Evolutionary conservation across 53 echinoderm and acorn worm genomes (phyloP), one percentile per base, ranked within the genome.

Genomic region (Paracentrotus lividus): DNA sequence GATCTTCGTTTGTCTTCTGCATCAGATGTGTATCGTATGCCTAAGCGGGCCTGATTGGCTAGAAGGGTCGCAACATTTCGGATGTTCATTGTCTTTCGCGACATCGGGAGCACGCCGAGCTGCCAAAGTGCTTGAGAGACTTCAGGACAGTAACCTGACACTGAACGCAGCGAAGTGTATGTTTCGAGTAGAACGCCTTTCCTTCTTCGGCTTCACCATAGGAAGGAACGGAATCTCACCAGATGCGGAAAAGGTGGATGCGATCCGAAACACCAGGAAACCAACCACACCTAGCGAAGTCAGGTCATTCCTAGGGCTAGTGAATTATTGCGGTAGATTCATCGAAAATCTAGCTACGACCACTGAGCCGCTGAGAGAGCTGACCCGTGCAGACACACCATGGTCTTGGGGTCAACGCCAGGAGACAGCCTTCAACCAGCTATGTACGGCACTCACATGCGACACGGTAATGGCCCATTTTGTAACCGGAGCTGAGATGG

Each of bases 111-210:
- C n/a, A 94, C 66, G 6, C 55, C 56, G 67, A 31, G 15, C 92
- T 18, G 7, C n/a, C 31, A 77, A 76, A 52, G 86, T 93, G 6
- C 26, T 95, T 16, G 68, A 93, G 86, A 77, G 94, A n/a, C 69
- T 96, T 38, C 45, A 90, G 31, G 93, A 96, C 21, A 36, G 64
- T 6, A 90, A 90, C 14, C 85, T 96, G 10, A 96, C 96, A 18
- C 64, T 94, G 36, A 94, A 94, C 56, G 56, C 64, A 3, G 94
- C 84, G 23, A 94, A 96, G 59, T 94, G 94, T 84, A 77, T 86
- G 15, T 96, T 96, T 54, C 61, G 90, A 23, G 84, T 88, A 90
- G 32, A 56, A 26, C 54, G 92, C 52, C 72, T 96, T 21, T 57
- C 77, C 32, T 96, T 94, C 90, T 91, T 94, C 40, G 94, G 94